phyloP scores from a whole-genome alignment of 2,797 vertebrate species.

The Microtus obscurus region DNA sequence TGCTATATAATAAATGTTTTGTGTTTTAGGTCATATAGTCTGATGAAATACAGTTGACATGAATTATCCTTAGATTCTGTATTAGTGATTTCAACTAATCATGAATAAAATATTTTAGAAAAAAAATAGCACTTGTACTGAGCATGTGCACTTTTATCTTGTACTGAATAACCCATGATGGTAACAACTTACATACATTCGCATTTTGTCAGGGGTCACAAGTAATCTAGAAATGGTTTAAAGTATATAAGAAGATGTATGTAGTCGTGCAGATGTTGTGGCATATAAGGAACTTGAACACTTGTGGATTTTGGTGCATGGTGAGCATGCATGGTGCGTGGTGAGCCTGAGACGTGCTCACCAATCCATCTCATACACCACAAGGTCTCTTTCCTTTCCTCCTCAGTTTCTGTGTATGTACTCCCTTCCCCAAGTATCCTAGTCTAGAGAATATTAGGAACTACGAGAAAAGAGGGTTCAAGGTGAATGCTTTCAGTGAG shows the following conservation, averaged over 20 bases:
- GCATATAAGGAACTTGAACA: background rate
- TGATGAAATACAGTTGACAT: background rate
- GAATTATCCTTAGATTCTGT: background rate
- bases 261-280: background rate
- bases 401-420: background rate
- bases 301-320: background rate
- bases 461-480: background rate
- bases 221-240: slow-evolving; percentile 1
- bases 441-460: slow-evolving; percentile 11
- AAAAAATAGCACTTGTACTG: background rate
- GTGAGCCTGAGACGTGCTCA: background rate
- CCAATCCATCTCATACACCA: background rate
- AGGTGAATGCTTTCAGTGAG: slow-evolving; percentile 20
- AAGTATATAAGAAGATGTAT: background rate
- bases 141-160: background rate
- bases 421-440: background rate
- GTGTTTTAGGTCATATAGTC: background rate
- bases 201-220: background rate
- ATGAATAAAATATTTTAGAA: background rate
- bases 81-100: background rate
- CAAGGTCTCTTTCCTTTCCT: background rate
- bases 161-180: background rate
- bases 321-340: too few relatives aligned
- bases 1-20: background rate
- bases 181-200: background rate